These are phyloP conservation scores for Dinocampus coccinellae DNA, from an alignment of 2,888 invertebrate genomes.

Conservation along the genomic window DNA sequence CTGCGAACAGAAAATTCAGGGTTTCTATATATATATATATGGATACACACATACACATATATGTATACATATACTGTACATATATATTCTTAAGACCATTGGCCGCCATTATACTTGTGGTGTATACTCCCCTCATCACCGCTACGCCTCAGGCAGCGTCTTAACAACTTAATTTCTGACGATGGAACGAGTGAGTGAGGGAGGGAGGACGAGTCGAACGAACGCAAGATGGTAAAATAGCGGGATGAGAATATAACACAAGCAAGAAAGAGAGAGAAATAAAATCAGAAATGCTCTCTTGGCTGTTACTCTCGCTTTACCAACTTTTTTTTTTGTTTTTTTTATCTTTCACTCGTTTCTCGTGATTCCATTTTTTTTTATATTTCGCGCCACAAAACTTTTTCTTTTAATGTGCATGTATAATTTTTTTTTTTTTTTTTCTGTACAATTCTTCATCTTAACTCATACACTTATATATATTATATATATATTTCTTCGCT, in stretches of 20 bases:
- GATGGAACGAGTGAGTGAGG: slow-evolving; percentile 49
- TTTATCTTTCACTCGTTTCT: slow-evolving; percentile 27
- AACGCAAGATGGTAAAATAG: slow-evolving; percentile 2
- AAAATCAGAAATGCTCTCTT: not conserved
- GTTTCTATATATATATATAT: not conserved
- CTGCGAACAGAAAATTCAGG: not conserved
- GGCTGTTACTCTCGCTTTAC: slow-evolving; percentile 11
- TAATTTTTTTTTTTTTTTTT: not conserved
- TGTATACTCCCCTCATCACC: slow-evolving; percentile 46
- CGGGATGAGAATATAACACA: slow-evolving; percentile 3
- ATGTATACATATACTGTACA: not conserved
- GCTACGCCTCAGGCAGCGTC: slow-evolving; percentile 60
- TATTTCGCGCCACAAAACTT: slow-evolving; percentile 9
- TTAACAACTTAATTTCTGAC: slow-evolving; percentile 63
- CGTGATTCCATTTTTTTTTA: not conserved
- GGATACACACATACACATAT: not conserved
- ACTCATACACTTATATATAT: too few species aligned
- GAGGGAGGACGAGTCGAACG: not conserved
- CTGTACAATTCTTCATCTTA: too few species aligned
- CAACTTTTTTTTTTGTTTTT: slow-evolving; percentile 22
- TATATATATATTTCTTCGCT: too few species aligned
- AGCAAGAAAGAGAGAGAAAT: not conserved
- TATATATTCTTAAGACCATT: slow-evolving; percentile 12
- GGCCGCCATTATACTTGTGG: slow-evolving; percentile 51
- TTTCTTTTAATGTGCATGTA: not conserved